A percentile compares a stretch with the other conserved stretches of the same genome.
These are phyloP conservation scores for Acyrthosiphon pisum DNA, from an alignment of 1,140 invertebrate genomes.

Conservation along the genomic window DNA sequence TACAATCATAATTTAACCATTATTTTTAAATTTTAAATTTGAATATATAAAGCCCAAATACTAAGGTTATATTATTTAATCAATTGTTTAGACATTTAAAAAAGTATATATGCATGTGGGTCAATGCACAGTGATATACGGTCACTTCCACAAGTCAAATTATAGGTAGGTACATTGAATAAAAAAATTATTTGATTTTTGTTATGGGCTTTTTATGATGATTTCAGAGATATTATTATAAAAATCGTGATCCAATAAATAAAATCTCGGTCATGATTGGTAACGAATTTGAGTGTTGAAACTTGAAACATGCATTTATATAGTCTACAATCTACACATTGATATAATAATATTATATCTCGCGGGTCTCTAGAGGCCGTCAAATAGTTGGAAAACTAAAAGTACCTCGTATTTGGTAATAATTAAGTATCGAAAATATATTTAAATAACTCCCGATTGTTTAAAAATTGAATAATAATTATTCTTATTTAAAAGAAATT, in stretches of 20 bases:
- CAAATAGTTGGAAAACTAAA: neutral
- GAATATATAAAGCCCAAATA: neutral
- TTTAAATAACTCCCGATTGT: neutral
- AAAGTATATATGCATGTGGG: neutral
- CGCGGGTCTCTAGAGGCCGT: neutral
- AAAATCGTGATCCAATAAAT: neutral
- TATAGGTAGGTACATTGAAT: neutral
- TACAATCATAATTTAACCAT: neutral
- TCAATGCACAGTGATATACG: neutral
- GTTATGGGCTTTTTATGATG: neutral
- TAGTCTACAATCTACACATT: neutral
- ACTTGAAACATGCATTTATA: neutral
- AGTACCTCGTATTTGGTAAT: neutral
- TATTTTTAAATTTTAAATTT: neutral
- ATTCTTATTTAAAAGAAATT: neutral
- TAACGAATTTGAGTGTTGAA: neutral
- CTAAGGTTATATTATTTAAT: neutral
- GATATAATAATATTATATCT: neutral
- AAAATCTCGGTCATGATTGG: neutral
- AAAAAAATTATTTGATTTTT: neutral
- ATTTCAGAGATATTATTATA: neutral
- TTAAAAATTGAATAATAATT: neutral
- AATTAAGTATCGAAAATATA: neutral
- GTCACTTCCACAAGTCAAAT: neutral
- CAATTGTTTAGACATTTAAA: no score